Percentiles rank a stretch among this genome's conserved stretches.
Evolutionary conservation across 1,140 invertebrate species (phyloP).

Genomic region (Habropoda laboriosa): DNA sequence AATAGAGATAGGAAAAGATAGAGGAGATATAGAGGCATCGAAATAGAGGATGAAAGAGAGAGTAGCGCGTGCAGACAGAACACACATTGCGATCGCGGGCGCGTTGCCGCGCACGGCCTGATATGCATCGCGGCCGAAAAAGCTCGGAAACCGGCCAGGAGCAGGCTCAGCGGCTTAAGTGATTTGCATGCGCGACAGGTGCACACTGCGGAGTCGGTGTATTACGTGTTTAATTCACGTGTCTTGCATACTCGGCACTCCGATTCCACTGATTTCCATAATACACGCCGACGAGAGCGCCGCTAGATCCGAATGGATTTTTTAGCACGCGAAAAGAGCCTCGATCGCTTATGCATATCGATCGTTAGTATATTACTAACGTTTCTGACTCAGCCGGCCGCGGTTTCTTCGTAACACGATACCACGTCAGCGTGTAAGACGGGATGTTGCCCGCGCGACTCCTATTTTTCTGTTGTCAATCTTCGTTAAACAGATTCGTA

Average conservation of each 20-base stretch:
- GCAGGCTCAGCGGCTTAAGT: constrained; percentile 60
- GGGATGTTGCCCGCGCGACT: neutral
- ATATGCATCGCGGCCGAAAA: constrained; percentile 55
- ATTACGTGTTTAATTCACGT: constrained; percentile 77
- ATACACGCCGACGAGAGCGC: constrained; percentile 50
- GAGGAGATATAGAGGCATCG: neutral
- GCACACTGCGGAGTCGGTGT: constrained; percentile 69
- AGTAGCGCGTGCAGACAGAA: neutral
- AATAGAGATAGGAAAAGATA: neutral
- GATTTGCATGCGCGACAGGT: constrained; percentile 76
- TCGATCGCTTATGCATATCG: constrained; percentile 19
- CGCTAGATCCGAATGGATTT: constrained; percentile 50
- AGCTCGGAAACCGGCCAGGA: constrained; percentile 58
- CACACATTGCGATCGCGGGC: neutral
- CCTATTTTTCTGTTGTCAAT: too few species aligned
- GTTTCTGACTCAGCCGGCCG: neutral
- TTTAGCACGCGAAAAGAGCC: constrained; percentile 48
- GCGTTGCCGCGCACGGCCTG: neutral
- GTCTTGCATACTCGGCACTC: constrained; percentile 68
- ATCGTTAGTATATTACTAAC: neutral
- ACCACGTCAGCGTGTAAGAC: neutral
- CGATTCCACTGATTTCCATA: constrained; percentile 67
- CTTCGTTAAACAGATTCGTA: too few species aligned
- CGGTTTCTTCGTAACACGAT: neutral
- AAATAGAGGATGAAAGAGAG: neutral